Base-by-base conservation (phyloP, 2,888 invertebrate species). In the Pemphredon lugubris region DNA sequence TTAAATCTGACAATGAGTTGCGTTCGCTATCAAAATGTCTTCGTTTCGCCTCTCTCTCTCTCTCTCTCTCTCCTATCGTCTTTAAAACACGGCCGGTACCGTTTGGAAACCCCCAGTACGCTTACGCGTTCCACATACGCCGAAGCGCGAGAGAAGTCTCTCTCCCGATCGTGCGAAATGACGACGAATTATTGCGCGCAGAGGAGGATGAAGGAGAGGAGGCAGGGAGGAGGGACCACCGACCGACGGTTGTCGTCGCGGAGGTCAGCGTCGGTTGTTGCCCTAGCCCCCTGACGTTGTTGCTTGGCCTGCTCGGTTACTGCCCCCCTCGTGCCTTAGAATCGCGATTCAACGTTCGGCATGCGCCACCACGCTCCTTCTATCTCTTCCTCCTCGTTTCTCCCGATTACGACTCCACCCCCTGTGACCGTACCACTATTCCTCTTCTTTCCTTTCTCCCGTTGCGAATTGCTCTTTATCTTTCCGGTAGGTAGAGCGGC, bases 211-310 rank as follows among this genome's bases (percentile, higher is more conserved):
- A 20, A 23, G 45, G 30, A 26, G 39, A n/a, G 20, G 37, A 11
- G 39, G 23, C 23, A 6, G 53, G 61, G 53, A 57, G 66, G 42
- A 39, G n/a, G n/a, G n/a, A n/a, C n/a, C n/a, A 55, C 61, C 63
- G 75, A 67, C 45, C 55, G 69, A 77, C 71, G 55, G 64, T 71
- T 65, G 4, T 26, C 23, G 81, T 77, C 75, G 75, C 72, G 68
- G 83, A 85, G 86, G 86, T 87, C 86, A 87, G 81, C 84, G 47
- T 79, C 84, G 87, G 86, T 87, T 87, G 85, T 87, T 87, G 86
- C 85, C 83, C 86, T 76, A 76, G 73, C 75, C 65, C 69, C 59
- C 63, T 67, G 70, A 73, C 66, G 70, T 57, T n/a, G n/a, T n/a
- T 50, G 70, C 78, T 73, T 77, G 64, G 74, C 73, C 73, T 59